Conservation (phyloP, 2,113 vertebrate genomes). For the Chauna torquata region DNA sequence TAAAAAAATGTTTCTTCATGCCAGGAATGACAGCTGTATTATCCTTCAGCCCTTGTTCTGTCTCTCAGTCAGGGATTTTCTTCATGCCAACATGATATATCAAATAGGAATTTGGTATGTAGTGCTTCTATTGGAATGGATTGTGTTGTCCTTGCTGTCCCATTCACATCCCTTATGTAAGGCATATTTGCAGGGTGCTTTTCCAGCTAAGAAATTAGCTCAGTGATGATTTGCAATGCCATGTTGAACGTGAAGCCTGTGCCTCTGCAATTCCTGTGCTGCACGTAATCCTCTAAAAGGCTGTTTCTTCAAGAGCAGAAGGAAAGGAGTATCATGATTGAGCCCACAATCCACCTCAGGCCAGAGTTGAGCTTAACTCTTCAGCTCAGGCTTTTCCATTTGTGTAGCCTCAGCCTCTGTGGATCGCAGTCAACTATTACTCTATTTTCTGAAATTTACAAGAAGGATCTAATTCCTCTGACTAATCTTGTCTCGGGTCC, state of each 20-base stretch:
- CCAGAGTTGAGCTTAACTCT: neutral
- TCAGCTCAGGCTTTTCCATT: neutral
- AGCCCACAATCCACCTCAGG: neutral
- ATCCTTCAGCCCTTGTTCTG: conserved; percentile 18
- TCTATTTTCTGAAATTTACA: neutral
- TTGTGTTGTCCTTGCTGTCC: neutral
- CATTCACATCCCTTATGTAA: neutral
- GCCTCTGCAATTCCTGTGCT: neutral
- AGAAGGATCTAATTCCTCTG: neutral
- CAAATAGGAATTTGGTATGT: neutral
- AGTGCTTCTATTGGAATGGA: neutral
- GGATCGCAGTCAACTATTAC: neutral
- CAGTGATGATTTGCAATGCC: neutral
- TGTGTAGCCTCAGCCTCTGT: neutral
- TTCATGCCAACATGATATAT: neutral
- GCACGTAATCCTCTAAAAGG: neutral
- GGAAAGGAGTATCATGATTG: neutral
- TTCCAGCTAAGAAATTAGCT: neutral
- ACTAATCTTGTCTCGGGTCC: neutral
- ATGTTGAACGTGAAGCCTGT: neutral
- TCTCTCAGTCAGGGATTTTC: conserved; percentile 4
- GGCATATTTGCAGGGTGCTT: neutral
- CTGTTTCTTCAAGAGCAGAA: neutral
- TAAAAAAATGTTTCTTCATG: conserved; percentile 5
- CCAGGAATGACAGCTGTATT: conserved; percentile 38